Evolutionary conservation across 64 coral and sea anemone species (phyloP).

Genomic region (Porites australiensis): DNA sequence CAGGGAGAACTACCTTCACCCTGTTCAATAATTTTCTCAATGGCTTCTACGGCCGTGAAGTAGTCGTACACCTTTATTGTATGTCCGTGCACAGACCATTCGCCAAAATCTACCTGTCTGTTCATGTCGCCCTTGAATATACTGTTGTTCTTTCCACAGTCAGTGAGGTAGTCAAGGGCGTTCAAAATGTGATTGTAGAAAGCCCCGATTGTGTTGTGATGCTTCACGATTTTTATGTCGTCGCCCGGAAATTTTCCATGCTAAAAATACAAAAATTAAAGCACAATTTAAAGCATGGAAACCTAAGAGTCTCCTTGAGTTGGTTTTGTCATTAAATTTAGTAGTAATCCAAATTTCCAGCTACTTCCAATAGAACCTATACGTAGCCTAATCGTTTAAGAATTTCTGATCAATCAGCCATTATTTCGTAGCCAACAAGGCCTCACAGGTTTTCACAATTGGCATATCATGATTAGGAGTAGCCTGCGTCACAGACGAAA

Average conservation of each 20-base stretch:
- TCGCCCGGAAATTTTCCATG: not conserved
- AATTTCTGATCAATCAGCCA: no score
- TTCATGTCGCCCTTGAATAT: slow-evolving; percentile 78
- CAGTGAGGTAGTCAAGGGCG: slow-evolving; percentile 67
- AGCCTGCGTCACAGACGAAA: no score
- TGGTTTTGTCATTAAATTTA: no score
- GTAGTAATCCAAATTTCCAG: no score
- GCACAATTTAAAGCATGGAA: not conserved
- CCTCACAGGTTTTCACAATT: no score
- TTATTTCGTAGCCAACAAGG: no score
- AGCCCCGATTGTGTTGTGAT: slow-evolving; percentile 81
- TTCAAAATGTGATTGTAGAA: slow-evolving; percentile 86
- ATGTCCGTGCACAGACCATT: slow-evolving; percentile 57
- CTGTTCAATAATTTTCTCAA: slow-evolving; percentile 69
- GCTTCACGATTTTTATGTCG: not conserved
- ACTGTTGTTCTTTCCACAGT: slow-evolving; percentile 69
- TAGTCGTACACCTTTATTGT: slow-evolving; percentile 55
- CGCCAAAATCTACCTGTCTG: slow-evolving; percentile 31
- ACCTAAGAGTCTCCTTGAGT: no score
- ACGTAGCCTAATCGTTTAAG: no score
- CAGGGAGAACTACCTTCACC: slow-evolving; percentile 80
- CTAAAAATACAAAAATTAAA: slow-evolving; percentile 14
- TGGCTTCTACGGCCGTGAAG: slow-evolving; percentile 56
- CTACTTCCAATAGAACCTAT: no score
- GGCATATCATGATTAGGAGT: no score